phyloP scores from a whole-genome alignment of 2,113 vertebrate species.

The Pitta sordida region DNA sequence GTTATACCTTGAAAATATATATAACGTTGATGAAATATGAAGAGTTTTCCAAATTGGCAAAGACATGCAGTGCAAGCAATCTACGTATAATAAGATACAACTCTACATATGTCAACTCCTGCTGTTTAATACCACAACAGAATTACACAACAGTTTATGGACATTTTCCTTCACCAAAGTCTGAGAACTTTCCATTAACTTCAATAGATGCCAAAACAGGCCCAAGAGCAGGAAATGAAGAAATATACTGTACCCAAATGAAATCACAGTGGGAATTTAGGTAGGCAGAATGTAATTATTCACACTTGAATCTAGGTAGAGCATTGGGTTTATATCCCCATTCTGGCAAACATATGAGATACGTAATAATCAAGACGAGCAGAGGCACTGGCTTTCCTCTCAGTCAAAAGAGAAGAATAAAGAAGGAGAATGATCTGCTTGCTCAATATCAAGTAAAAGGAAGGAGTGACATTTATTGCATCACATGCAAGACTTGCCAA shows the following conservation, averaged over 20 bases:
- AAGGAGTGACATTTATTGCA: neutral
- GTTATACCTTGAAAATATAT: neutral
- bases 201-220: slow-evolving; percentile 18
- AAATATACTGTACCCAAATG: slow-evolving; percentile 37
- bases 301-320: neutral
- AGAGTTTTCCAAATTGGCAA: neutral
- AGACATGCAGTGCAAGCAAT: neutral
- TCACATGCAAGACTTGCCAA: neutral
- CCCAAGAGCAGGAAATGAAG: slow-evolving; percentile 37
- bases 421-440: neutral
- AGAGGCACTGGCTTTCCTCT: neutral
- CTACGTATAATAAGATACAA: neutral
- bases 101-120: neutral
- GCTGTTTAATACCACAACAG: slow-evolving; percentile 10
- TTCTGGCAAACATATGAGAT: neutral
- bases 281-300: slow-evolving; percentile 40
- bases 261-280: slow-evolving; percentile 19
- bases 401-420: neutral
- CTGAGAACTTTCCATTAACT: slow-evolving; percentile 25
- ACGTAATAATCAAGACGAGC: neutral
- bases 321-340: neutral
- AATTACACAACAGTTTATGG: neutral
- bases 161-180: slow-evolving; percentile 1
- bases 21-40: neutral
- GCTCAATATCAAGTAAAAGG: neutral